Evolutionary conservation across 2,888 invertebrate genomes (phyloP).

Genomic region (Ecdyonurus torrentis): DNA sequence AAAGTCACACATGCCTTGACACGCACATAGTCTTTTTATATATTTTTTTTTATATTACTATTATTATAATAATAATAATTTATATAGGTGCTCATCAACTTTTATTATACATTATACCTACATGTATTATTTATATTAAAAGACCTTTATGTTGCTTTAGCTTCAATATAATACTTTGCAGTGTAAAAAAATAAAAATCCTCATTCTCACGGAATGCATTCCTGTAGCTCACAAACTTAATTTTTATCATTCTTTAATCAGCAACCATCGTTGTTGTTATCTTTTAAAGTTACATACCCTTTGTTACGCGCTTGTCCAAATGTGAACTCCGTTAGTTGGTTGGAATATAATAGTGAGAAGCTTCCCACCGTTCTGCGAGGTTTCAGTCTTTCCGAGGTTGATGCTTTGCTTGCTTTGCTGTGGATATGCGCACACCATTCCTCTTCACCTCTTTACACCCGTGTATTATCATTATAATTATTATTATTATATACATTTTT

Average conservation of each 20-base stretch:
- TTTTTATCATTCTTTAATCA: background rate
- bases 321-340: background rate
- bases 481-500: no score
- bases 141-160: no score
- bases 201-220: background rate
- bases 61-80: no score
- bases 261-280: background rate
- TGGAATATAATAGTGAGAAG: constrained; percentile 2
- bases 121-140: no score
- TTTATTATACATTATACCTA: no score
- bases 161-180: background rate
- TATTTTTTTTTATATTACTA: no score
- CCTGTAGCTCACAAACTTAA: background rate
- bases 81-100: no score
- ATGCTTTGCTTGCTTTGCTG: no score
- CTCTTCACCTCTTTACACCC: background rate
- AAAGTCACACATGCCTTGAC: no score
- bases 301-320: background rate
- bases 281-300: background rate
- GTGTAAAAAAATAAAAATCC: background rate
- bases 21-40: no score
- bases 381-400: background rate
- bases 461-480: no score
- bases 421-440: background rate
- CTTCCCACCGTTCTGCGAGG: background rate